Evolutionary conservation across 2,113 vertebrate genomes (phyloP).

Genomic region (Ifrita kowaldi): DNA sequence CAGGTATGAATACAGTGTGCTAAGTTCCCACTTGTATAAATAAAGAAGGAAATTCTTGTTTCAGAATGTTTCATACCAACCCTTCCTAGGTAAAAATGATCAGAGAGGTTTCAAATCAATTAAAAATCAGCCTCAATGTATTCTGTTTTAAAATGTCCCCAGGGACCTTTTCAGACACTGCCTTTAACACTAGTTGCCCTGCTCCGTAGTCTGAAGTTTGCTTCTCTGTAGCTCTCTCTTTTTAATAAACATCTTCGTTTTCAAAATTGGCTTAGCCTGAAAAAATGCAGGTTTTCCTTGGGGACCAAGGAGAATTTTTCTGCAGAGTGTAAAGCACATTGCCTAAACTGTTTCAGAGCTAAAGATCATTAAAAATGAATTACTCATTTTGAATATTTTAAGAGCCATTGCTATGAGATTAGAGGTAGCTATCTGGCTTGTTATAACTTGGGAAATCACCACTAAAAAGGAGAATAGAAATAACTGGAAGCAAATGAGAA

Average conservation of each 20-base stretch:
- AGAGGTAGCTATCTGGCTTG: background rate
- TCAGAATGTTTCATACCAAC: background rate
- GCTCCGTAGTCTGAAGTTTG: background rate
- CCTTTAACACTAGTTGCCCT: background rate
- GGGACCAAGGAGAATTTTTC: background rate
- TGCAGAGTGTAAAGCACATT: background rate
- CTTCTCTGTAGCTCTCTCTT: background rate
- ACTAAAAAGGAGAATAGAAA: background rate
- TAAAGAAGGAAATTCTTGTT: background rate
- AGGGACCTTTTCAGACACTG: background rate
- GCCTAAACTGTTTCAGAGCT: background rate
- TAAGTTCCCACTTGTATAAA: background rate
- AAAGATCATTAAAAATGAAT: slow-evolving; percentile 51
- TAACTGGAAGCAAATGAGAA: background rate
- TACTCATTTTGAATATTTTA: slow-evolving; percentile 20
- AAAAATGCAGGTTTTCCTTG: background rate
- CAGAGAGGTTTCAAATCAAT: background rate
- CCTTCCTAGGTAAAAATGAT: background rate
- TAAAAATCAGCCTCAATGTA: background rate
- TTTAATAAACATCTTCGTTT: slow-evolving; percentile 11
- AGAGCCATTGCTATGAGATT: background rate
- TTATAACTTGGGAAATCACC: background rate
- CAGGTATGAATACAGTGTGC: background rate
- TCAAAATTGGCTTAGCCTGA: background rate
- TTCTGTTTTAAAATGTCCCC: background rate